These are phyloP conservation scores for Lycaena phlaeas DNA, from an alignment of 2,888 invertebrate genomes.

Conservation along the genomic window DNA sequence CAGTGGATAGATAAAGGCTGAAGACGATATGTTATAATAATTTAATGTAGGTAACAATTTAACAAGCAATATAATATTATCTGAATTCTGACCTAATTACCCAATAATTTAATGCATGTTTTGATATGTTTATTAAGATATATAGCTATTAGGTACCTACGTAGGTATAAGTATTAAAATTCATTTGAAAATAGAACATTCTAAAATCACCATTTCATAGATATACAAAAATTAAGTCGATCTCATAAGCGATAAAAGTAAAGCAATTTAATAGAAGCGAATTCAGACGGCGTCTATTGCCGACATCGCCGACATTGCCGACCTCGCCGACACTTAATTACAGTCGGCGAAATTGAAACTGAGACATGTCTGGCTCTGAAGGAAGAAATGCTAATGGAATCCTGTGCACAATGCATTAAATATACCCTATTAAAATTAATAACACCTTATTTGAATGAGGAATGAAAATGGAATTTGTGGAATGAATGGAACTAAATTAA, in stretches of 20 bases:
- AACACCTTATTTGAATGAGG: too few species aligned
- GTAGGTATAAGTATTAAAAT: neutral
- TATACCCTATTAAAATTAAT: neutral
- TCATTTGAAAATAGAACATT: neutral
- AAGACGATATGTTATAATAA: too few species aligned
- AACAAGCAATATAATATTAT: too few species aligned
- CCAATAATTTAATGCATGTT: too few species aligned
- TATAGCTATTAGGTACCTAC: too few species aligned
- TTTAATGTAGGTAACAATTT: too few species aligned
- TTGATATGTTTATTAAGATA: too few species aligned
- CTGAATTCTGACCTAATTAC: too few species aligned
- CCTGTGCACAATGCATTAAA: constrained; percentile 2
- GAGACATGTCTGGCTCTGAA: constrained; percentile 16
- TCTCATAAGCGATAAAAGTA: constrained; percentile 47
- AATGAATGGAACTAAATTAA: too few species aligned
- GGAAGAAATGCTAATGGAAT: constrained; percentile 7
- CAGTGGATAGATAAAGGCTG: too few species aligned
- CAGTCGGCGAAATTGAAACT: constrained; percentile 56
- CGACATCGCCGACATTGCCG: constrained; percentile 9
- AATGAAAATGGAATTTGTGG: too few species aligned
- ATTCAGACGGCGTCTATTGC: constrained; percentile 39
- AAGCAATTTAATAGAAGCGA: constrained; percentile 54
- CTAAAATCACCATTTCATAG: neutral
- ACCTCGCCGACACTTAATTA: constrained; percentile 50
- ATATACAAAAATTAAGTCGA: constrained; percentile 47